Base-by-base conservation (phyloP, 2,888 invertebrate genomes). In the Drosophila demipolita region DNA sequence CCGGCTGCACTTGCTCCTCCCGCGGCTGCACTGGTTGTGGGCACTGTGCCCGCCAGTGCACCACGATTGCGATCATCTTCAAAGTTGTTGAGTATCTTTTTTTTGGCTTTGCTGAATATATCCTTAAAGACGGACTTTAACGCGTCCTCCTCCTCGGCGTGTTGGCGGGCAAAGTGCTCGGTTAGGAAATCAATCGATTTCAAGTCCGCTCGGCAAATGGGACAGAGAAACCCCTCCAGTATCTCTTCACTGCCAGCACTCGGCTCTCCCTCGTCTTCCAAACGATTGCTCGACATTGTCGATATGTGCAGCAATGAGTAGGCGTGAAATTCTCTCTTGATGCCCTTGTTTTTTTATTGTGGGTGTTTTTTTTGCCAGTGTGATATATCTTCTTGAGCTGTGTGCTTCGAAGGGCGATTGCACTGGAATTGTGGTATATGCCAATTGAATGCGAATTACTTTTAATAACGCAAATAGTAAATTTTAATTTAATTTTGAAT, bases 211-310 rank as follows among this genome's bases (percentile, higher is more conserved):
- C 97, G 96, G 91, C 99, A 99, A 87, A 98, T 97, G 0, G 99
- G 99, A 93, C 99, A 99, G 12, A 99, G 94, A 91, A 99, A 99
- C 7, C 99, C 99, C 93, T 99, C 98, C 71, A 97, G 94, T 82
- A 98, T 96, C 87, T 95, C 94, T 6, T 92, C 93, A 48, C 94
- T 94, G 59, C 94, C 94, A 9, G 82, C 80, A 40, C 85, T 87
- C 8, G 85, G 79, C 23, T 87, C 83, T 3, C 89, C 91, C 15
- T 87, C 84, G 49, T 89, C 82, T n/a, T 88, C 92, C 60, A 92
- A 92, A 8, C 92, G 91, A 89, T 92, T 92, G 9, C 76, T 60
- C 9, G 87, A 85, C 87, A 87, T 87, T 29, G 29, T 29, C 29
- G 29, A 6, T 29, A 29, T 29, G 29, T 29, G 29, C 42, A 55